phyloP scores from a whole-genome alignment of 2,888 invertebrate genomes.

The Leistus spinibarbis region DNA sequence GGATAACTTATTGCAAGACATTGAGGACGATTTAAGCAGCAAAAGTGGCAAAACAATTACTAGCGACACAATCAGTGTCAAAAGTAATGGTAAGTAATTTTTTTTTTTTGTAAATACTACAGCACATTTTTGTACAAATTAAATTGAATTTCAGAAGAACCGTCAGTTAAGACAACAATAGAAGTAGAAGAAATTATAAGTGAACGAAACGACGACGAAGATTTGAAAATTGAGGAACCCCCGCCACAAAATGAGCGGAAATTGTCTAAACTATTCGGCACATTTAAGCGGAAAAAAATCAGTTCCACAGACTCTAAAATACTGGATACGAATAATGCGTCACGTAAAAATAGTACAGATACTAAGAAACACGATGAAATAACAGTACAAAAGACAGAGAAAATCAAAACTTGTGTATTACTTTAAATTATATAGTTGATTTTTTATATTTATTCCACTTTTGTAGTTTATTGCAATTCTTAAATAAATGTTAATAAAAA shows the following conservation, averaged over 20 bases:
- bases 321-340: not conserved
- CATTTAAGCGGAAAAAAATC: slow-evolving; percentile 44
- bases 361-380: slow-evolving; percentile 33
- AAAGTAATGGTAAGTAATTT: slow-evolving; percentile 24
- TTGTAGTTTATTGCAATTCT: slow-evolving; percentile 31
- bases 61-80: slow-evolving; percentile 34
- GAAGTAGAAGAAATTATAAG: slow-evolving; percentile 24
- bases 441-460: slow-evolving; percentile 10
- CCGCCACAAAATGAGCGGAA: slow-evolving; percentile 40
- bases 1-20: slow-evolving; percentile 34
- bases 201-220: slow-evolving; percentile 52
- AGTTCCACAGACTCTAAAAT: slow-evolving; percentile 28
- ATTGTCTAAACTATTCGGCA: slow-evolving; percentile 30
- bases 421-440: slow-evolving; percentile 1
- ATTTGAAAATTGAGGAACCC: slow-evolving; percentile 53
- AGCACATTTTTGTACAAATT: not conserved
- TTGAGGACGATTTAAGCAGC: slow-evolving; percentile 58
- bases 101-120: not conserved
- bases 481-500: slow-evolving; percentile 26
- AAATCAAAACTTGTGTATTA: slow-evolving; percentile 29
- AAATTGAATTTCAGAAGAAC: slow-evolving; percentile 3
- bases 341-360: slow-evolving; percentile 52
- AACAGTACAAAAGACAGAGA: slow-evolving; percentile 32
- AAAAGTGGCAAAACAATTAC: slow-evolving; percentile 30
- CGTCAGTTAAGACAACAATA: slow-evolving; percentile 11